Base-by-base conservation (phyloP, 2,797 vertebrate species). In the Urophycis tenuis region DNA sequence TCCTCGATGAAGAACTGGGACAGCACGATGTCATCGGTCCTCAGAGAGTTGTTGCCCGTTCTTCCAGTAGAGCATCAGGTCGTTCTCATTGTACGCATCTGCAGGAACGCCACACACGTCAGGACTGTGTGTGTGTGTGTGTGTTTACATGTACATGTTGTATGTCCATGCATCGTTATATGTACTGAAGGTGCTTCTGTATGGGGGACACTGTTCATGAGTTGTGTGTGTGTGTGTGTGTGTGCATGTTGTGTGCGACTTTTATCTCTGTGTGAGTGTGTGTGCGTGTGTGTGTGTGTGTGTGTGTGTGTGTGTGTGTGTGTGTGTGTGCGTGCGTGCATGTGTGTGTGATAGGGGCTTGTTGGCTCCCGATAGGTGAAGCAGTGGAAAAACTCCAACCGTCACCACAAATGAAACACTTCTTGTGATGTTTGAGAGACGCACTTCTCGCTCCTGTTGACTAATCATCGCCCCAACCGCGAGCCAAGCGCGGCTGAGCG, bases 21-120 rank as follows among this genome's bases (percentile, higher is more conserved):
- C 81, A 98, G 86, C 72, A 95, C 93, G 34, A 97, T 96, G 79
- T 96, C 94, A 2, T 96, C 95, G 1, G 94, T 96, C 87, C 92
- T 93, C 72, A 96, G 89, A 39, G 95, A 96, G 77, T 95, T 94
- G 76, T 96, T 96, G 39, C 95, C 95, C 95, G 0, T 92, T 94
- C 87, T 95, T 96, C 95, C 95, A 96, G 87, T 96, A 97, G 0
- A 96, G 84, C 95, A 96, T 96, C 77, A 97, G 89, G 87, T 96
- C 95, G n/a, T 96, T 95, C 85, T 97, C 95, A 81, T 93, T 97
- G 79, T 96, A 97, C 0, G 95, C 95, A 85, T 96, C 95, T 96
- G 77, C 0, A 82, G 76, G 78, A 64, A 7, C 5, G 32, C 60
- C 32, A 72, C 36, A 78, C 22, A 69, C 33, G 11, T n/a, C 70